Conservation (phyloP, 92 coral and sea anemone genomes). For the Bergia puertoricense region DNA sequence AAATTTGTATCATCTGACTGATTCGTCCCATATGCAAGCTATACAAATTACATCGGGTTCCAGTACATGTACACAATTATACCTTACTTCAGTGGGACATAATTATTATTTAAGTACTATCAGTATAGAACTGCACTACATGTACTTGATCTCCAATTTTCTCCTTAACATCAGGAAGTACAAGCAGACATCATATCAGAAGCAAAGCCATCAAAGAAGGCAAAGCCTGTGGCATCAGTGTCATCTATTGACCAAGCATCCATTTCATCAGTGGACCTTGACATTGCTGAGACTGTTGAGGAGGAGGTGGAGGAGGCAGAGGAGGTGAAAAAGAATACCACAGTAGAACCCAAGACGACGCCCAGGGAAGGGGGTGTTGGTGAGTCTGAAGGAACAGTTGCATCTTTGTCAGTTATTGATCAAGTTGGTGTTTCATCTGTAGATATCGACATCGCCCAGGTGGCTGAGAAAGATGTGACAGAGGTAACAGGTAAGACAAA, state of each 20-base stretch:
- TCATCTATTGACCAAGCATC: slow-evolving; percentile 89
- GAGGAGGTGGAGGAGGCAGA: slow-evolving; percentile 74
- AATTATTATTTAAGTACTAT: no score
- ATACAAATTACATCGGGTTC: no score
- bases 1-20: no score
- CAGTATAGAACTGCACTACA: background rate
- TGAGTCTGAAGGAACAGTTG: slow-evolving; percentile 28
- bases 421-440: slow-evolving; percentile 73
- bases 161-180: slow-evolving; percentile 3
- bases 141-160: background rate
- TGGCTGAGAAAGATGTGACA: slow-evolving; percentile 51
- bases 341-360: slow-evolving; percentile 19
- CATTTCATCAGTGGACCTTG: slow-evolving; percentile 91
- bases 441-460: slow-evolving; percentile 64
- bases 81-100: no score
- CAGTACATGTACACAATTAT: no score
- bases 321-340: slow-evolving; percentile 20
- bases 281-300: slow-evolving; percentile 83
- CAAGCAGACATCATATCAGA: slow-evolving; percentile 29
- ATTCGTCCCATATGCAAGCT: no score
- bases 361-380: slow-evolving; percentile 44
- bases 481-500: slow-evolving; percentile 23
- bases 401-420: slow-evolving; percentile 71
- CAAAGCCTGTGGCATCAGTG: slow-evolving; percentile 69
- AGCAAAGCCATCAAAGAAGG: slow-evolving; percentile 17